Evolutionary conservation across 2,888 invertebrate genomes (phyloP).

Genomic region (Mythimna loreyi): DNA sequence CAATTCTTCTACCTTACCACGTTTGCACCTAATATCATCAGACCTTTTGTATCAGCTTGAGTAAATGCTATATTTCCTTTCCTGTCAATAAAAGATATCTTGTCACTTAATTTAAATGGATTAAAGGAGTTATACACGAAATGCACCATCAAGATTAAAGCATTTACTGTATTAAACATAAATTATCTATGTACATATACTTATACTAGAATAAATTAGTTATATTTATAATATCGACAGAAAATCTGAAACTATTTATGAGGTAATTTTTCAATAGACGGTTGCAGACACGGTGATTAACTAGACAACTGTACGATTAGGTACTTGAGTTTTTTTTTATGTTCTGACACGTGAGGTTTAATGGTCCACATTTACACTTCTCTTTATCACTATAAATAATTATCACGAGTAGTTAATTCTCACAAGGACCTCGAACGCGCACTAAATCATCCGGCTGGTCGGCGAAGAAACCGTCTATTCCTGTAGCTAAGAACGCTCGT

Average conservation of each 20-base stretch:
- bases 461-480: conserved; percentile 84
- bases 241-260: not conserved
- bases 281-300: not conserved
- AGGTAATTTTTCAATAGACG: conserved; percentile 5
- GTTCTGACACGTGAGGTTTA: conserved; percentile 25
- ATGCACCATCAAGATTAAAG: conserved; percentile 24
- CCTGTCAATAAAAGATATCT: not conserved
- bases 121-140: conserved; percentile 11
- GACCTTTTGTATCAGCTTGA: too few species aligned
- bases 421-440: conserved; percentile 73
- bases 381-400: conserved; percentile 30
- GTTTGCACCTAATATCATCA: not conserved
- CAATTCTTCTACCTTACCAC: not conserved
- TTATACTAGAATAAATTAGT: conserved; percentile 36
- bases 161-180: conserved; percentile 22
- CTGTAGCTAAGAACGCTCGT: conserved; percentile 77
- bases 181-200: not conserved
- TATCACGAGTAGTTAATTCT: conserved; percentile 24
- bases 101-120: conserved; percentile 1
- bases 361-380: conserved; percentile 15
- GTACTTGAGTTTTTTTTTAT: conserved; percentile 26
- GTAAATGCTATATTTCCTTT: not conserved
- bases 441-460: conserved; percentile 84
- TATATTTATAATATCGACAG: not conserved
- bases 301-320: conserved; percentile 13